Evolutionary conservation across 2,888 invertebrate species (phyloP), one percentile per base, ranked within the genome.

Genomic region (Stenichneumon culpator): DNA sequence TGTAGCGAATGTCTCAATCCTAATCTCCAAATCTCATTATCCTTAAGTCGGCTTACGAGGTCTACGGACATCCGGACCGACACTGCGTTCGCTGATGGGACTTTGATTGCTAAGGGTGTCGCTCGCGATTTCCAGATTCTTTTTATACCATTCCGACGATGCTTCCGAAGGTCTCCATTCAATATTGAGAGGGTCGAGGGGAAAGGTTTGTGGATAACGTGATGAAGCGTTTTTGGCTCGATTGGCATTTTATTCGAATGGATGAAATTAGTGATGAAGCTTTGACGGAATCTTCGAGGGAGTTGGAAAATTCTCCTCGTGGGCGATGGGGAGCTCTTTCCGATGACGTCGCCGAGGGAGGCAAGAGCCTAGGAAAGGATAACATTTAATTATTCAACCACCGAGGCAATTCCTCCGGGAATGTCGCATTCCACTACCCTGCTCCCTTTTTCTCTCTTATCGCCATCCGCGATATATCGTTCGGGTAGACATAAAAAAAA

Each of bases 371-470:
- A 60, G 57, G 65, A 78, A 73, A 74, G 60, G 82, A 87, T 79
- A 86, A 75, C 82, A 84, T 79, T 90, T 87, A 89, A 90, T 90
- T 90, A 90, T 90, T 89, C 89, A 89, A 86, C 86, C 86, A 86
- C 84, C 52, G 67, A 73, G 74, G 74, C 84, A 84, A 87, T 84
- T 86, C 78, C 77, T 68, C 47, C 32, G 79, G 79, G 74, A 69
- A 22, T 74, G 65, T 83, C 47, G 47, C 74, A 72, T 52, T 63
- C 44, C 69, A n/a, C 36, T 39, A 28, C 22, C 50, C 5, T 54
- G 11, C 65, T 65, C 19, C 28, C 72, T 36, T 16, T 28, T 44
- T 50, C 72, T 44, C 54, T 52, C 52, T 44, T 4, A 72, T 47
- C 82, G 25, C 52, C 11, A 22, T 25, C 25, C 44, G 79, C 85